Percentiles rank a stretch among this genome's conserved stretches.
These are phyloP conservation scores for Ctenosaura bakeri DNA, from an alignment of 2,797 vertebrate species.

Conservation along the genomic window DNA sequence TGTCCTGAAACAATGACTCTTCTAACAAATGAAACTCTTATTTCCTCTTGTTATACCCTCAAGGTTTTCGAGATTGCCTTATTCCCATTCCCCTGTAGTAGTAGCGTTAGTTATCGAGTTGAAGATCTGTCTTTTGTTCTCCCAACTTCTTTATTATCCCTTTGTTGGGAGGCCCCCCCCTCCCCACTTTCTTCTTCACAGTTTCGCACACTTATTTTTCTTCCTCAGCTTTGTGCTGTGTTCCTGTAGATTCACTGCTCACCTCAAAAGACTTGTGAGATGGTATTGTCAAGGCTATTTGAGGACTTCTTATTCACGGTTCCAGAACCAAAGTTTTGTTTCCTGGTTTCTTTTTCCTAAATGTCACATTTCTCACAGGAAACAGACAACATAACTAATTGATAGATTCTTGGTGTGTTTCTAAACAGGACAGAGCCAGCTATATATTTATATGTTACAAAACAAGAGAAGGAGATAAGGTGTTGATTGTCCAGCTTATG, in stretches of 20 bases:
- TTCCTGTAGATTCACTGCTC: constrained; percentile 28
- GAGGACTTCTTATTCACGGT: constrained; percentile 47
- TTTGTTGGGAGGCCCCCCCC: not conserved
- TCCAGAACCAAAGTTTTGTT: constrained; percentile 23
- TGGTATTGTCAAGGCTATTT: constrained; percentile 47
- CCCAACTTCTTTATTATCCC: not conserved
- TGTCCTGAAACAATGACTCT: not conserved
- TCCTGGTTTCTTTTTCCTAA: constrained; percentile 43
- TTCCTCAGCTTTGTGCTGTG: not conserved
- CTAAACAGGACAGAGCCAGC: not conserved
- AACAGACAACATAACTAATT: constrained; percentile 39
- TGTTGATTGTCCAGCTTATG: too few species aligned
- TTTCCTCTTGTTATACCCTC: not conserved
- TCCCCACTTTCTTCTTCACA: not conserved
- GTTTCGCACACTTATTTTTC: not conserved
- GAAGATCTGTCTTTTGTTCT: constrained; percentile 28
- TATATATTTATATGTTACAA: not conserved
- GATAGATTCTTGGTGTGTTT: constrained; percentile 25
- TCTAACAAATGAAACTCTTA: constrained; percentile 44
- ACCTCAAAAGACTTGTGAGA: not conserved
- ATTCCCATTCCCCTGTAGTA: not conserved
- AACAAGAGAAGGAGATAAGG: too few species aligned
- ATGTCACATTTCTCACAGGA: constrained; percentile 42
- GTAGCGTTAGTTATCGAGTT: not conserved
- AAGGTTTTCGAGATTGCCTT: constrained; percentile 21